Percentiles rank a stretch among this genome's conserved stretches.
Evolutionary conservation across 2,113 vertebrate species (phyloP).

Genomic region (Phalacrocorax pelagicus): DNA sequence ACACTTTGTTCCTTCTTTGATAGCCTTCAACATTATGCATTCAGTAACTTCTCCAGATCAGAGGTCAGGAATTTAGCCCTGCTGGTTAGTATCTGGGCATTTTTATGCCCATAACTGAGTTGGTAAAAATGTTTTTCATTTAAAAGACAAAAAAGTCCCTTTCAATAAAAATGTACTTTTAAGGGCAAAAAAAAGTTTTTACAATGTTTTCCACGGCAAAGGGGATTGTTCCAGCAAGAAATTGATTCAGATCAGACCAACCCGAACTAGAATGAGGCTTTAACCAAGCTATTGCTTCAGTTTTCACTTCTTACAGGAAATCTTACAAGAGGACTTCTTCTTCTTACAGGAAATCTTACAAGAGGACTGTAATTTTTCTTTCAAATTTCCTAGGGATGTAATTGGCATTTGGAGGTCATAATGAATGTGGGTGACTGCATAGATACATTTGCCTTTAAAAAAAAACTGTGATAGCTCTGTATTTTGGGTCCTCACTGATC

Average conservation of each 20-base stretch:
- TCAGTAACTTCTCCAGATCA: constrained; percentile 28
- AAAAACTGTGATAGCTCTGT: neutral
- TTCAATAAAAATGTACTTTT: neutral
- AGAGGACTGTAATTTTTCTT: constrained; percentile 3
- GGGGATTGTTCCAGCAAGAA: neutral
- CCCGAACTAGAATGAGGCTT: neutral
- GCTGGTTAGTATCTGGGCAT: neutral
- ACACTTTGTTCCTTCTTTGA: constrained; percentile 22
- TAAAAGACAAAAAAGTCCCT: neutral
- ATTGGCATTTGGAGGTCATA: neutral
- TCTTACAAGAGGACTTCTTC: neutral
- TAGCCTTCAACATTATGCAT: constrained; percentile 20
- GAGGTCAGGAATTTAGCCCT: constrained; percentile 4
- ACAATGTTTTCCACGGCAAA: neutral
- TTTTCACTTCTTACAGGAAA: neutral
- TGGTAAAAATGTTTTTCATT: constrained; percentile 2
- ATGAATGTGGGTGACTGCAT: neutral
- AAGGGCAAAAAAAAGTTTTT: neutral
- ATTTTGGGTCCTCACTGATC: neutral
- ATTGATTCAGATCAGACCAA: neutral
- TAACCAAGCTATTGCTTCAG: neutral
- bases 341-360: neutral
- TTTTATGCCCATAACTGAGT: neutral
- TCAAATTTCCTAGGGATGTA: neutral
- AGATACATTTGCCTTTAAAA: neutral